These are phyloP conservation scores for Mormyrus hasselquistii DNA, from an alignment of 2,797 vertebrate genomes.

Conservation along the genomic window DNA sequence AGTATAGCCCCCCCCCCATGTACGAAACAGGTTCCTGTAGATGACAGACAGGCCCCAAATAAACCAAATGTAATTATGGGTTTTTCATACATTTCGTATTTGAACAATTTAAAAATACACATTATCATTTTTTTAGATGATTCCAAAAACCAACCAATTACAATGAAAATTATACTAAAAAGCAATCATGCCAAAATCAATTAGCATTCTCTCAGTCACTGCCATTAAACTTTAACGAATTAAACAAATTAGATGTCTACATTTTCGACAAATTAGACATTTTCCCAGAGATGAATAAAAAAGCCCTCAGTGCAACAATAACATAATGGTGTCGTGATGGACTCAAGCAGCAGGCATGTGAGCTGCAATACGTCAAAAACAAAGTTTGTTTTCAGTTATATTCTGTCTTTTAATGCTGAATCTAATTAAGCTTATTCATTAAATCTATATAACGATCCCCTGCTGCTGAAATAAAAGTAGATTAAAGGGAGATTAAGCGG, in stretches of 20 bases:
- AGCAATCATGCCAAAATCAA: background rate
- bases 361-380: background rate
- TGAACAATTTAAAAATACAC: background rate
- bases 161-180: background rate
- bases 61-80: background rate
- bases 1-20: background rate
- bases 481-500: slow-evolving; percentile 10
- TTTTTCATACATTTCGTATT: background rate
- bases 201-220: background rate
- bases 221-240: background rate
- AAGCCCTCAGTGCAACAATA: background rate
- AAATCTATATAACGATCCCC: slow-evolving; percentile 8
- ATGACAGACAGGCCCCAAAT: background rate
- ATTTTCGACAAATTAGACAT: background rate
- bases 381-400: background rate
- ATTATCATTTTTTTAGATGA: background rate
- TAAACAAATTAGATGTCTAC: background rate
- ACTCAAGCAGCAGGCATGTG: background rate
- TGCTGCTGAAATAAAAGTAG: background rate
- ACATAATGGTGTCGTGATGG: background rate
- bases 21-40: background rate
- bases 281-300: background rate
- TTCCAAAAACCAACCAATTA: background rate
- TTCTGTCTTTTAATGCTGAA: background rate
- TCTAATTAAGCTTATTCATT: slow-evolving; percentile 11